Percentiles rank a stretch among this genome's conserved stretches.
Conservation (phyloP, 2,797 vertebrate species). For the Balearica regulorum region DNA sequence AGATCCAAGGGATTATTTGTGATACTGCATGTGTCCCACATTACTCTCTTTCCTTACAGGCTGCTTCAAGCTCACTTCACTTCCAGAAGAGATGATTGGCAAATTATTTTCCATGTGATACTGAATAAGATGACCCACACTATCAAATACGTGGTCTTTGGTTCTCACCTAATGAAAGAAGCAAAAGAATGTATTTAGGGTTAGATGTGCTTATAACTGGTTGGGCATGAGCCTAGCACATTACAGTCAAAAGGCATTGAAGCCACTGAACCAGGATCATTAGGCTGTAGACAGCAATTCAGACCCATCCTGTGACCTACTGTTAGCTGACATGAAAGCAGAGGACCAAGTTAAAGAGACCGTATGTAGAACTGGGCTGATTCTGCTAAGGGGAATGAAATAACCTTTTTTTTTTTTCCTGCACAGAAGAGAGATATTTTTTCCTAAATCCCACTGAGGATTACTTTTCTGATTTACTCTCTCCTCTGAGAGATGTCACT, state of each 20-base stretch:
- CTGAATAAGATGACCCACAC: constrained; percentile 86
- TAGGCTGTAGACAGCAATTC: neutral
- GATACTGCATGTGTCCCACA: constrained; percentile 40
- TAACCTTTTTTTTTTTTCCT: neutral
- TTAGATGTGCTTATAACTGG: neutral
- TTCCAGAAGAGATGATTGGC: constrained; percentile 89
- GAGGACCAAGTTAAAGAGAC: neutral
- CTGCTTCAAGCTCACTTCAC: constrained; percentile 87
- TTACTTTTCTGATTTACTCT: neutral
- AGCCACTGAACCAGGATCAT: neutral
- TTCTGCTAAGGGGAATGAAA: neutral
- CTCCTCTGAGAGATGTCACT: neutral
- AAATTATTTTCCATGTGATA: constrained; percentile 91
- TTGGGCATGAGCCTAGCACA: neutral
- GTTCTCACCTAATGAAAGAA: constrained; percentile 84
- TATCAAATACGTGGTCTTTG: constrained; percentile 87
- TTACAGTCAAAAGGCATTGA: neutral
- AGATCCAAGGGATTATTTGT: constrained; percentile 55
- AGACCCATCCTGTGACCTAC: neutral
- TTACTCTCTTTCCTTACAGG: constrained; percentile 76
- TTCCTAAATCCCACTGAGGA: neutral
- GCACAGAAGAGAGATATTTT: neutral
- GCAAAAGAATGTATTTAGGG: neutral
- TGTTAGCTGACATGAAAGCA: neutral
- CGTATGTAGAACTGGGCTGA: neutral